Evolutionary conservation across 2,888 invertebrate species (phyloP).

Genomic region (Spialia ferax): DNA sequence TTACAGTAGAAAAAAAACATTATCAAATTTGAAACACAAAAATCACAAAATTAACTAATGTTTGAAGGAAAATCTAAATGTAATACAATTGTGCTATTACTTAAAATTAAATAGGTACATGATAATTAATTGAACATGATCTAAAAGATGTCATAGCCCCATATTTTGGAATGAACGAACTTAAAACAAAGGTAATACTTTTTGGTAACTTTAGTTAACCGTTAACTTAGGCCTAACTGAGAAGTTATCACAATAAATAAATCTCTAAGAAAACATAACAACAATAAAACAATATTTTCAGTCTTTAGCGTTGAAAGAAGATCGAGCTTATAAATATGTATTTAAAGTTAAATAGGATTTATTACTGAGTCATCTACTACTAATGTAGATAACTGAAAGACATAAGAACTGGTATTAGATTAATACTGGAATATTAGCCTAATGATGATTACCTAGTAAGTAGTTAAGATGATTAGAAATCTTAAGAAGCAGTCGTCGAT

Average conservation of each 20-base stretch:
- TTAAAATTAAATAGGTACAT: constrained; percentile 50
- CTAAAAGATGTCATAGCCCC: constrained; percentile 69
- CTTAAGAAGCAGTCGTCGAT: constrained; percentile 55
- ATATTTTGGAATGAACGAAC: constrained; percentile 69
- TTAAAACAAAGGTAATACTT: constrained; percentile 81
- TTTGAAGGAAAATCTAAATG: constrained; percentile 27
- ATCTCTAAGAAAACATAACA: constrained; percentile 79
- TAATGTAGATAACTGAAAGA: neutral
- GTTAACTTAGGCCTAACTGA: constrained; percentile 62
- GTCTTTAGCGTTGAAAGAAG: constrained; percentile 73
- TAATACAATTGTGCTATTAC: constrained; percentile 36
- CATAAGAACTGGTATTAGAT: constrained; percentile 29
- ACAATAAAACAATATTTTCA: constrained; percentile 74
- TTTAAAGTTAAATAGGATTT: constrained; percentile 28
- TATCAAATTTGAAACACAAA: constrained; percentile 30
- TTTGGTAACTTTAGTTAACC: constrained; percentile 83
- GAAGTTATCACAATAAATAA: constrained; percentile 83
- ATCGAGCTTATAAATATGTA: constrained; percentile 45
- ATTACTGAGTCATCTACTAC: constrained; percentile 15
- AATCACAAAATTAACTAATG: neutral
- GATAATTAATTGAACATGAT: constrained; percentile 57
- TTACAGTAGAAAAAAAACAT: constrained; percentile 65
- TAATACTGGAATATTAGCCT: constrained; percentile 39
- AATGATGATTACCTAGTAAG: constrained; percentile 28
- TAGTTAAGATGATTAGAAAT: constrained; percentile 33